Base-by-base conservation (phyloP, 2,888 invertebrate species). In the Uloborus plumipes region DNA sequence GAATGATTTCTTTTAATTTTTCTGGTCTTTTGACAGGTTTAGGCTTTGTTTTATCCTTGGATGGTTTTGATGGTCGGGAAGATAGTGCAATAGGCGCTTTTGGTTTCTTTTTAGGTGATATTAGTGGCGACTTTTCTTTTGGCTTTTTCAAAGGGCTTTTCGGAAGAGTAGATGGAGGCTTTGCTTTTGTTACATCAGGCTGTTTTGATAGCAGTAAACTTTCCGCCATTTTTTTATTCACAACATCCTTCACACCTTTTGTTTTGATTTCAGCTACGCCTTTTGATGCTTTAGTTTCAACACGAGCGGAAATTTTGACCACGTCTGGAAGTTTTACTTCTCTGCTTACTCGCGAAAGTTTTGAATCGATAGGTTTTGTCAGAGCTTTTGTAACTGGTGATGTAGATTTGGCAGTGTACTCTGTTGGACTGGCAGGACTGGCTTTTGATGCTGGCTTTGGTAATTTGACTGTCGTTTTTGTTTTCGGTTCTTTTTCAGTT, bases 1-100 rank as follows among this genome's bases (percentile, higher is more conserved):
- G 77, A 74, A 67, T 58, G 14, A 59, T 50, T 50, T 67, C 76
- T 67, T 82, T 82, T 3, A 53, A 39, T 58, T 84, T 84, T 61
- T 75, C 79, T 13, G 84, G 80, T 39, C 76, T 58, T 58, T 84
- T 80, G 1, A 80, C 84, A 50, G 79, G 72, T 39, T 84, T 84
- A 18, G 80, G 76, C 22, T 75, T 79, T 13, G 72, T 51, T 65
- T 84, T 80, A 13, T 84, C 80, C 62, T 80, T 75, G 66, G 82
- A 83, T 65, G 72, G 82, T 72, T 83, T 83, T 15, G 75, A 13
- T 26, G 67, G 9, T 26, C 72, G 47, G 16, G 72, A 20, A 31
- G 62, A 15, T 11, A 49, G 18, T 50, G 67, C 50, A 11, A 55
- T 11, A 18, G 73, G 62, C 20, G 76, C 49, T 51, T 80, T 84